Evolutionary conservation across 1,140 invertebrate genomes (phyloP), one percentile per base, ranked within the genome.

Genomic region (Drosophila fuyamai): DNA sequence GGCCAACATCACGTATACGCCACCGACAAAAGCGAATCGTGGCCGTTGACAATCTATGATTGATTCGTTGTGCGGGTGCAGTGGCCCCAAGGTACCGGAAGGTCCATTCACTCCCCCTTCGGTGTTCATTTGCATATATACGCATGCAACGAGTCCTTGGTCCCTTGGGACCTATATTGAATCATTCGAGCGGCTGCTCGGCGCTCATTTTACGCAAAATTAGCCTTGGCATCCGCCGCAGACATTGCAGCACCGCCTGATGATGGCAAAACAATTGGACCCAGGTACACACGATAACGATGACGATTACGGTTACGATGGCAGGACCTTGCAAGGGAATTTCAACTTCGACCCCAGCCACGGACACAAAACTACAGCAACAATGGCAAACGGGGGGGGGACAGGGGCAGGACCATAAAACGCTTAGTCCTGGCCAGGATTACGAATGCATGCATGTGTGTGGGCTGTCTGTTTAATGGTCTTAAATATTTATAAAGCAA

Each of bases 191-290:
- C 73, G 63, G 60, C 57, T 63, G 81, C 72, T 62, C 47, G 41
- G 41, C 55, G 68, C 83, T 86, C 76, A 88, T 88, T 88, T 88
- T 73, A 88, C 84, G 83, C 79, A 83, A 89, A 89, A 88, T 88
- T 88, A 88, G 79, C 80, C 66, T 67, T 62, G 66, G 67, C 84
- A 89, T 88, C 84, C 83, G 83, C 53, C 66, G 76, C 84, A 86
- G 83, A 86, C 79, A 58, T 18, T 29, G 48, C 27, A 32, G 75
- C 62, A 4, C 29, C 56, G 29, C 29, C 73, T 57, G 62, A 67
- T 79, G 70, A 67, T 79, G 70, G 73, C 76, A 79, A 73, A 82
- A 82, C 83, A 67, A 82, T 86, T 76, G 76, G 43, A 51, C 50
- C 72, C 70, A 75, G 82, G 73, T 81, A 67, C 57, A 66, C 62